phyloP scores from a whole-genome alignment of 2,888 invertebrate species.

The Pandemis corylana region DNA sequence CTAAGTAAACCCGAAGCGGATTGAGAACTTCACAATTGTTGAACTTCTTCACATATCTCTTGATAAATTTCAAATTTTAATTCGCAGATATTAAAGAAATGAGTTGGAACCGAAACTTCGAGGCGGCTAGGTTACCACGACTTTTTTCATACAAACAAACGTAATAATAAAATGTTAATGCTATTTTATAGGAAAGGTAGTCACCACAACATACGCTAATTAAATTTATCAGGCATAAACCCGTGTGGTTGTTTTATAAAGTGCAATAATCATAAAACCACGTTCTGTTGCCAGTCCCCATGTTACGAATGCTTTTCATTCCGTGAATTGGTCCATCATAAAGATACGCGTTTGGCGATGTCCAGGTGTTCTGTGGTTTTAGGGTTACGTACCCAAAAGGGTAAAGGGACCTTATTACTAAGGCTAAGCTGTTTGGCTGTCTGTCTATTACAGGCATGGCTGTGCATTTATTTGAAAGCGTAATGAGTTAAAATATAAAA shows the following conservation, averaged over 20 bases:
- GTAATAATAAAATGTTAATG: not conserved
- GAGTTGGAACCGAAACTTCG: too few relatives aligned
- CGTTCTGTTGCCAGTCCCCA: conserved; percentile 44
- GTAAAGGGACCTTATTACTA: not conserved
- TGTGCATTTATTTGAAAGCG: too few relatives aligned
- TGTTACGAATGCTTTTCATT: conserved; percentile 41
- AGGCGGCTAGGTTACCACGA: too few relatives aligned
- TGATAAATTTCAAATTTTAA: too few relatives aligned
- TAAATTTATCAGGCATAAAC: conserved; percentile 82
- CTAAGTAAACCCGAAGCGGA: too few relatives aligned
- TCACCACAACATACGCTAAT: conserved; percentile 77
- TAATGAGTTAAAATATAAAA: too few relatives aligned
- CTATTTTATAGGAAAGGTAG: conserved; percentile 52
- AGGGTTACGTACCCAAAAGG: not conserved
- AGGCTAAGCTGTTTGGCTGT: not conserved
- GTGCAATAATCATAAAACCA: conserved; percentile 81
- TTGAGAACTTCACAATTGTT: too few relatives aligned
- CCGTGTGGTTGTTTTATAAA: conserved; percentile 76
- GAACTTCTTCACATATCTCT: too few relatives aligned
- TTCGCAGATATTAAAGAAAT: too few relatives aligned
- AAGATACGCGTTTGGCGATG: conserved; percentile 33
- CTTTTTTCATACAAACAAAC: too few relatives aligned
- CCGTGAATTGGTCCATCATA: conserved; percentile 37
- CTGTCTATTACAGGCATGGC: too few relatives aligned
- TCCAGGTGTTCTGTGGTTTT: conserved; percentile 29